Evolutionary conservation across 2,888 invertebrate species (phyloP).

Genomic region (Danaus chrysippus): DNA sequence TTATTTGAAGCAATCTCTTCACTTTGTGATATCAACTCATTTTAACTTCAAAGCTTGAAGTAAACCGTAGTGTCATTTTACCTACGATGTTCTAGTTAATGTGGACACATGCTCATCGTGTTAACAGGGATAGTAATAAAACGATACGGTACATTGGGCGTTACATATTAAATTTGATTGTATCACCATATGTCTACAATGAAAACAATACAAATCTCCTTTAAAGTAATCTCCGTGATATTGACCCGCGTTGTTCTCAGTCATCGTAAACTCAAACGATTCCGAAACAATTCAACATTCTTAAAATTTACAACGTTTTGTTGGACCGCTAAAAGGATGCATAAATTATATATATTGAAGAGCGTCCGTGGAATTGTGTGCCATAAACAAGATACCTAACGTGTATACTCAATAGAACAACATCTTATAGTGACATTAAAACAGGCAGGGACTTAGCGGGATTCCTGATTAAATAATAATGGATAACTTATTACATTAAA

Average conservation of each 20-base stretch:
- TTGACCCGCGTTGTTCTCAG: slow-evolving; percentile 26
- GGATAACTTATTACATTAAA: not conserved
- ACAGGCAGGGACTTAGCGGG: slow-evolving; percentile 14
- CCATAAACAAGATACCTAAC: slow-evolving; percentile 31
- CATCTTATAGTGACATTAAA: slow-evolving; percentile 21
- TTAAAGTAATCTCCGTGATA: slow-evolving; percentile 43
- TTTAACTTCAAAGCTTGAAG: no score
- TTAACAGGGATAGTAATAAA: slow-evolving; percentile 12
- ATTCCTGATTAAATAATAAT: not conserved
- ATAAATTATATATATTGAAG: slow-evolving; percentile 34
- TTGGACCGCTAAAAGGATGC: slow-evolving; percentile 32
- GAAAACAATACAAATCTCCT: slow-evolving; percentile 36
- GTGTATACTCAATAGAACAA: slow-evolving; percentile 31
- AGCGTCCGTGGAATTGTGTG: slow-evolving; percentile 18
- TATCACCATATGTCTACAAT: slow-evolving; percentile 44
- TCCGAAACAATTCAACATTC: slow-evolving; percentile 24
- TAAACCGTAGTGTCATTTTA: no score
- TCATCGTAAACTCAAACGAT: slow-evolving; percentile 25
- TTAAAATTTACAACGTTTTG: slow-evolving; percentile 16
- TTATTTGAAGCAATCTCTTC: no score
- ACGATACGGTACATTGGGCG: slow-evolving; percentile 41
- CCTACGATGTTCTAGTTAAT: no score
- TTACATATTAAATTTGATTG: slow-evolving; percentile 37
- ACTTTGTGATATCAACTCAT: no score
- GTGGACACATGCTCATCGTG: no score